These are phyloP conservation scores for Lasioglossum lativentre DNA, from an alignment of 2,888 invertebrate genomes.

Conservation along the genomic window DNA sequence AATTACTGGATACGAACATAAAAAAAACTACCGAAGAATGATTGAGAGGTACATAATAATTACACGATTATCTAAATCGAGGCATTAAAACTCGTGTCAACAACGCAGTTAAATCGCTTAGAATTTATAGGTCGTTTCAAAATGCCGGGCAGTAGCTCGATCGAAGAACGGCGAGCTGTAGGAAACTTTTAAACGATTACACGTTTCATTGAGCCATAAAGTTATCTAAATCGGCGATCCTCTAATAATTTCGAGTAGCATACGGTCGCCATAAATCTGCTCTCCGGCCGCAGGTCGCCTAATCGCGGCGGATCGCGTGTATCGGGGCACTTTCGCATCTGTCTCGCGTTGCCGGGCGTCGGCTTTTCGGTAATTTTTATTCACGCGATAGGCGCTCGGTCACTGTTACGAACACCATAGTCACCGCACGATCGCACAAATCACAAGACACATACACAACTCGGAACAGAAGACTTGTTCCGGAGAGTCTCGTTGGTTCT, in stretches of 20 bases:
- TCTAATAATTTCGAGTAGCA: slow-evolving; percentile 3
- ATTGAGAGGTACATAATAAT: not conserved
- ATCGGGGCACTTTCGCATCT: slow-evolving; percentile 16
- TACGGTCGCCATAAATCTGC: not conserved
- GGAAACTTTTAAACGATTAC: not conserved
- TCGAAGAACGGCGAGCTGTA: not conserved
- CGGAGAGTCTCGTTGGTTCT: not conserved
- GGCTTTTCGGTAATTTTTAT: slow-evolving; percentile 10
- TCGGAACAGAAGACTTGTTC: not conserved
- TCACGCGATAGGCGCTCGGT: slow-evolving; percentile 5
- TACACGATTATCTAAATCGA: not conserved
- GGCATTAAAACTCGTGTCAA: too few species aligned
- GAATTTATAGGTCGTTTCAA: not conserved
- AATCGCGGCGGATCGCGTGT: slow-evolving; percentile 7
- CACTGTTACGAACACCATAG: slow-evolving; percentile 11
- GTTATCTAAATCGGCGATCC: slow-evolving; percentile 17
- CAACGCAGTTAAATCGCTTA: not conserved
- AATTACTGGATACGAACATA: not conserved
- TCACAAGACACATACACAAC: not conserved
- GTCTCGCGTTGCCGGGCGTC: slow-evolving; percentile 13
- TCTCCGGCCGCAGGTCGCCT: not conserved
- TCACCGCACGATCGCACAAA: slow-evolving; percentile 4
- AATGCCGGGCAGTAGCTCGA: not conserved
- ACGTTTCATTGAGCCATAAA: slow-evolving; percentile 17
- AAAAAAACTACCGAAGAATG: not conserved